Conservation (phyloP, 1,140 invertebrate genomes). For the Apocrypta bakeri region DNA sequence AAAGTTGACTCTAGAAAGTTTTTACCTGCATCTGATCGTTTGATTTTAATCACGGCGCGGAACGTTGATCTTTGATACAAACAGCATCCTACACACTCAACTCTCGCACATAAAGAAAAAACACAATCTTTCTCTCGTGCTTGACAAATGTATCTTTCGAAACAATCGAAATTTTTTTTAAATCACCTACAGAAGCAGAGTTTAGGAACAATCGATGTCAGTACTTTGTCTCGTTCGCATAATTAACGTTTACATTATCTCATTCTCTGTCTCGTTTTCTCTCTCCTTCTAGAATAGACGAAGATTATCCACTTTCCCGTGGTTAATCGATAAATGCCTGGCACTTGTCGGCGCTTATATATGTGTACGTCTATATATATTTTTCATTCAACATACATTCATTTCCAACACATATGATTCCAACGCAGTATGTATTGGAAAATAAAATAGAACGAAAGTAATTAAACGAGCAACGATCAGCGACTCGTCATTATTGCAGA, state of each 20-base stretch:
- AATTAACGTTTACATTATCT: constrained; percentile 54
- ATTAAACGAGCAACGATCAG: constrained; percentile 2
- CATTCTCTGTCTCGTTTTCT: too few species aligned
- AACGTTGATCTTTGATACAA: too few species aligned
- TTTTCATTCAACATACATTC: too few species aligned
- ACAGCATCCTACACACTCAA: too few species aligned
- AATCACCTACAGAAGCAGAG: neutral
- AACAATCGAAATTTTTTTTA: neutral
- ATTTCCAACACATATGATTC: too few species aligned
- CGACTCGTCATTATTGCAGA: neutral
- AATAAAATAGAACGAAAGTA: constrained; percentile 36
- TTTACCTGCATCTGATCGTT: neutral
- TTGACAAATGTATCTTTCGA: neutral
- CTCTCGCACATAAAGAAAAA: neutral
- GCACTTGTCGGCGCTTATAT: neutral
- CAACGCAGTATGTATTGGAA: too few species aligned
- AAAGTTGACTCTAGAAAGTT: neutral
- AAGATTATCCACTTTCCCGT: constrained; percentile 47
- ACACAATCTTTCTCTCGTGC: neutral
- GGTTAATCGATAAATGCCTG: constrained; percentile 41
- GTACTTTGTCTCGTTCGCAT: neutral
- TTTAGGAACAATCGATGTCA: constrained; percentile 18
- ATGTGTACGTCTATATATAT: too few species aligned
- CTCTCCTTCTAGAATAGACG: constrained; percentile 30
- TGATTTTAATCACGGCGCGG: neutral